These are phyloP conservation scores for Homalodisca vitripennis DNA, from an alignment of 1,140 invertebrate species.

Conservation along the genomic window DNA sequence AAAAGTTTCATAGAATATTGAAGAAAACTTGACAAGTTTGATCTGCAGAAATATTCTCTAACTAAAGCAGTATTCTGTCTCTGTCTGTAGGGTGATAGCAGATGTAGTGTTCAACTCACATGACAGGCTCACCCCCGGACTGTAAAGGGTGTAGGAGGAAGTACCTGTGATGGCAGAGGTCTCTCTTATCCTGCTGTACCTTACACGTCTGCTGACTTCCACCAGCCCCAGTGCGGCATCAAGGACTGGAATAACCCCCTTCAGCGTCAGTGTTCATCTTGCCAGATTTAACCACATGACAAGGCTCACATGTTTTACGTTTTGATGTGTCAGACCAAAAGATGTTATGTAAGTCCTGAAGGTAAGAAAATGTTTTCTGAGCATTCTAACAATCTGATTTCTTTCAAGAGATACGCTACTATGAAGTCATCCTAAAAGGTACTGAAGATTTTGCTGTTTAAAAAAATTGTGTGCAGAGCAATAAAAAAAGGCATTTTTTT, in stretches of 20 bases:
- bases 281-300: constrained; percentile 88
- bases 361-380: no score
- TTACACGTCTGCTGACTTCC: constrained; percentile 56
- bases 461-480: no score
- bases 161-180: constrained; percentile 50
- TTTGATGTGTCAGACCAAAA: no score
- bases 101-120: constrained; percentile 88
- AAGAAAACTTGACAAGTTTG: neutral
- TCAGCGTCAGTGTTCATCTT: constrained; percentile 64
- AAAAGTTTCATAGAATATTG: neutral
- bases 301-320: no score
- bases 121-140: constrained; percentile 62
- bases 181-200: constrained; percentile 60
- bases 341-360: no score
- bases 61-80: constrained; percentile 8
- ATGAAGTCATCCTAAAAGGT: no score
- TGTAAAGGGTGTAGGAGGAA: constrained; percentile 62
- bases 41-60: no score
- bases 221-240: constrained; percentile 57
- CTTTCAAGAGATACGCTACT: no score
- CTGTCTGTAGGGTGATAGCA: constrained; percentile 69
- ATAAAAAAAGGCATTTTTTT: no score
- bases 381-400: no score
- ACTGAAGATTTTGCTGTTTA: no score
- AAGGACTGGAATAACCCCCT: constrained; percentile 57